Evolutionary conservation across 2,888 invertebrate genomes (phyloP).

Genomic region (Lithophane leautieri): DNA sequence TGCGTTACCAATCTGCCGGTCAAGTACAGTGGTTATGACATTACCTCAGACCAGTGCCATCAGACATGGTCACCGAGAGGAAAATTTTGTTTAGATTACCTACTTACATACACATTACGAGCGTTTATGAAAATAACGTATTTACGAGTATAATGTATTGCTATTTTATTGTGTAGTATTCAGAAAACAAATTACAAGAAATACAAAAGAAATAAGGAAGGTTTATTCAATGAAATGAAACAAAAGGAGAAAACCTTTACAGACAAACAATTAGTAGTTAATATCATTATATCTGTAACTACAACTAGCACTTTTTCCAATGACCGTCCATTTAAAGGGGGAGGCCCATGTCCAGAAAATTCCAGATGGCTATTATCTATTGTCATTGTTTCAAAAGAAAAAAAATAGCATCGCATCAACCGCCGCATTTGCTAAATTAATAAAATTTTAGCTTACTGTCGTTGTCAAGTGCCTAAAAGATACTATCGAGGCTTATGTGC

Average conservation of each 20-base stretch:
- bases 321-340: background rate
- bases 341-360: background rate
- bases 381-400: background rate
- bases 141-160: constrained; percentile 11
- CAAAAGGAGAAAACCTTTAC: background rate
- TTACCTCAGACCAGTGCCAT: constrained; percentile 17
- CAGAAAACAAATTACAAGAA: background rate
- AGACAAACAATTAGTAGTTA: no score
- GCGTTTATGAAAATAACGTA: constrained; percentile 18
- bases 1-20: background rate
- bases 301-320: background rate
- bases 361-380: background rate
- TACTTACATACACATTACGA: constrained; percentile 28
- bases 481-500: background rate
- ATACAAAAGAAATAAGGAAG: background rate
- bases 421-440: background rate
- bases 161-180: background rate
- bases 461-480: background rate
- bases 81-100: constrained; percentile 36
- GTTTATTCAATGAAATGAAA: background rate
- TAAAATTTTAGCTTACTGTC: background rate
- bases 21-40: constrained; percentile 14
- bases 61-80: constrained; percentile 18
- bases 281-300: background rate
- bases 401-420: background rate